Evolutionary conservation across 2,797 vertebrate genomes (phyloP).

Genomic region (Gambelia wislizenii): DNA sequence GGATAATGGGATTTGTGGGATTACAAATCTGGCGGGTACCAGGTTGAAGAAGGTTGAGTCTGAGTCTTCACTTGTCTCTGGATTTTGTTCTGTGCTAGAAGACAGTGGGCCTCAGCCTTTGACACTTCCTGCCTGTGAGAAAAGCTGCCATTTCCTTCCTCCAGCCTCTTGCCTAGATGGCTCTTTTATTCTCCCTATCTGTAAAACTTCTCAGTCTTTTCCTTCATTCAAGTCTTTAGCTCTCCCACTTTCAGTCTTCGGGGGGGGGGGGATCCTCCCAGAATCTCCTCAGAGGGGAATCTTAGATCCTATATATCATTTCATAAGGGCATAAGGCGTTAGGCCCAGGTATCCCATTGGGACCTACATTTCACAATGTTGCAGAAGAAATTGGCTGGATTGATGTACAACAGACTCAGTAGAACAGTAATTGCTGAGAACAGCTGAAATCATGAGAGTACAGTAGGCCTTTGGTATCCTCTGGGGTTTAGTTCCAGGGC

Average conservation of each 20-base stretch:
- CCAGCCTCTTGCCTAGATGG: neutral
- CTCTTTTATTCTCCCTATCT: neutral
- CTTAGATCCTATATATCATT: neutral
- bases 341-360: neutral
- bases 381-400: neutral
- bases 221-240: neutral
- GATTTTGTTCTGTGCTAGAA: too few relatives aligned
- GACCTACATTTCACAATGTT: neutral
- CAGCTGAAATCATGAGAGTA: neutral
- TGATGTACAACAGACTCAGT: neutral
- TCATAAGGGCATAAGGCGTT: neutral
- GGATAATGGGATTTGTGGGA: too few relatives aligned
- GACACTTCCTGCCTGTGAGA: too few relatives aligned
- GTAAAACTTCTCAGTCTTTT: neutral
- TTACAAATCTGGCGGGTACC: too few relatives aligned
- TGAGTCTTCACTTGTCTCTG: too few relatives aligned
- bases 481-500: too few relatives aligned
- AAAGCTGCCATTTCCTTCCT: neutral
- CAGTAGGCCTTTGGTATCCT: too few relatives aligned
- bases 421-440: too few relatives aligned
- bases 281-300: neutral
- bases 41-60: too few relatives aligned
- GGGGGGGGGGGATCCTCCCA: neutral
- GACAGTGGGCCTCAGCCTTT: too few relatives aligned
- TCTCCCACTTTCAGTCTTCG: neutral